Conservation (phyloP, 2,113 vertebrate species). For the Collichthys lucidus region DNA sequence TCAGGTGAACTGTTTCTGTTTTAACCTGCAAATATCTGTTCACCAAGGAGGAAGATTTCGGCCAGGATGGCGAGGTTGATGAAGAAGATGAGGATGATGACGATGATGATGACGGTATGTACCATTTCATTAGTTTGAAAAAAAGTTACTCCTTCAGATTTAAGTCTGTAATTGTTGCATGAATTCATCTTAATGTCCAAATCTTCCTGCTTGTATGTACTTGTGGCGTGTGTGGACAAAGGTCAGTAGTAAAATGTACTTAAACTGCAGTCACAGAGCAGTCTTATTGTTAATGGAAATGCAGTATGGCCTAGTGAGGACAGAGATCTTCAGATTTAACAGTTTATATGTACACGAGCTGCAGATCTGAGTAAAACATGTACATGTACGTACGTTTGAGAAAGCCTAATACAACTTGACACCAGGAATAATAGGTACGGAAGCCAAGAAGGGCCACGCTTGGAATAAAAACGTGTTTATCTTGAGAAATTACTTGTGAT, state of each 20-base stretch:
- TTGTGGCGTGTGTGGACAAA: not conserved
- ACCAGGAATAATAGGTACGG: not conserved
- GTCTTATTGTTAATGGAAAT: not conserved
- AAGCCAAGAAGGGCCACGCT: no score
- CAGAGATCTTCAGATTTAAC: not conserved
- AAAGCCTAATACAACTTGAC: not conserved
- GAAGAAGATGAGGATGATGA: constrained; percentile 91
- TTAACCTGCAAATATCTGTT: constrained; percentile 18
- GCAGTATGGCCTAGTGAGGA: not conserved
- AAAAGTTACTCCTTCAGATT: not conserved
- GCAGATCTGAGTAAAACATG: not conserved
- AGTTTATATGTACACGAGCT: not conserved
- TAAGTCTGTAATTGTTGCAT: not conserved
- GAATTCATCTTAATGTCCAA: not conserved
- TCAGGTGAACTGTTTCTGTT: accelerated
- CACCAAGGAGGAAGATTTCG: constrained; percentile 88
- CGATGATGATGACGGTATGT: constrained; percentile 80
- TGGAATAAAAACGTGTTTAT: no score
- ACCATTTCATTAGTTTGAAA: not conserved
- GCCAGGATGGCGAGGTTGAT: constrained; percentile 87
- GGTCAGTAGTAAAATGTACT: not conserved
- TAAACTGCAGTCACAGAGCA: not conserved
- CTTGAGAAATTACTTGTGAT: no score
- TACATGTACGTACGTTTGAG: not conserved
- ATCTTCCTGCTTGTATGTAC: not conserved